These are phyloP conservation scores for Eupristina koningsbergeri DNA, from an alignment of 1,140 invertebrate species.

Conservation along the genomic window DNA sequence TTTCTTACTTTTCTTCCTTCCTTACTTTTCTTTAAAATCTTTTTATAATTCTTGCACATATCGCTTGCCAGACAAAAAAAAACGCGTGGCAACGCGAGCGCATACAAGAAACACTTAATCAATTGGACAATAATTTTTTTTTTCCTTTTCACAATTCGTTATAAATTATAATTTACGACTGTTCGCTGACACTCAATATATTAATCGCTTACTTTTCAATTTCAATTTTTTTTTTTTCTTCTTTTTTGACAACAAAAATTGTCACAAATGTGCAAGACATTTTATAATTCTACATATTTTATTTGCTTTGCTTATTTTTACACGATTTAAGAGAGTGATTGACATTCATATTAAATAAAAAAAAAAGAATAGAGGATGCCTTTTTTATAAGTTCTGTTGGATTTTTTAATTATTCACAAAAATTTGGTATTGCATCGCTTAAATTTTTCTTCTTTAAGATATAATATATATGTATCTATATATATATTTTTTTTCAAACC, in stretches of 20 bases:
- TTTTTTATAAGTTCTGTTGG: constrained; percentile 37
- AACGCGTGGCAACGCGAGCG: constrained; percentile 59
- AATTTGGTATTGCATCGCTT: constrained; percentile 2
- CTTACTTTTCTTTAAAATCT: constrained; percentile 56
- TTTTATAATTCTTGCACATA: constrained; percentile 47
- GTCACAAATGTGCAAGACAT: constrained; percentile 49
- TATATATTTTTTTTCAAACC: constrained; percentile 11
- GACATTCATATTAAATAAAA: constrained; percentile 42
- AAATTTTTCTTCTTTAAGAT: constrained; percentile 2
- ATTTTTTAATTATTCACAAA: constrained; percentile 32
- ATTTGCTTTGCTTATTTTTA: constrained; percentile 35
- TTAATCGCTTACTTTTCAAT: constrained; percentile 41
- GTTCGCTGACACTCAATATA: constrained; percentile 34
- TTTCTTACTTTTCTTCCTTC: constrained; percentile 6
- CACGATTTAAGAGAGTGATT: constrained; percentile 40
- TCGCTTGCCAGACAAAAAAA: constrained; percentile 66
- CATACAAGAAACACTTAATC: constrained; percentile 62
- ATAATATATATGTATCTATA: no score
- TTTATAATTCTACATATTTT: constrained; percentile 42
- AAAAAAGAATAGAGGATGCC: constrained; percentile 24
- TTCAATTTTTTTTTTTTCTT: constrained; percentile 12
- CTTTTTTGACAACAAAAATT: constrained; percentile 36
- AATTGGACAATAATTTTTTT: constrained; percentile 60
- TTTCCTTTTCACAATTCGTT: constrained; percentile 45
- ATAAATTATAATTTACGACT: constrained; percentile 41